Evolutionary conservation across 2,113 vertebrate species (phyloP), one percentile per base, ranked within the genome.

Genomic region (Mormyrus iriodes): DNA sequence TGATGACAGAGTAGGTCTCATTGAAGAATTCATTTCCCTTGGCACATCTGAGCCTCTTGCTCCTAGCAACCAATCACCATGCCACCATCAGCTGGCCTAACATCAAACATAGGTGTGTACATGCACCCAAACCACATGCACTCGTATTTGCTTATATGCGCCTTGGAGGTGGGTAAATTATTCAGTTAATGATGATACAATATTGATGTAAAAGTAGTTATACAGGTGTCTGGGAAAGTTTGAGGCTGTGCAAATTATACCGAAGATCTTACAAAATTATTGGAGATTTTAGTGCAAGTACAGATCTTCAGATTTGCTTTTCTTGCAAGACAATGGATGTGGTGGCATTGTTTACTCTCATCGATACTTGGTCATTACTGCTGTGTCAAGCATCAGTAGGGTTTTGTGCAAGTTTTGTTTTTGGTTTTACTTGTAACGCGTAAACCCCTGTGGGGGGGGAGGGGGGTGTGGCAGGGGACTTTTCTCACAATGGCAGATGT

Each of bases 1-100:
- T 58, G 53, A 44, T 42, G 35, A 13, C 53, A 91, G 91, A 48
- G 90, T 89, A 94, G 94, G 51, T 90, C 53, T 5, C 88, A 89
- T 83, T 17, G 9, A 88, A 85, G 79, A 93, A 93, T 91, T 94
- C 92, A 88, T 83, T 89, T 83, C 61, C 79, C 51, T 9, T 35
- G 61, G 46, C 24, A 8, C 24, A 12, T 42, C 61, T 69, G 61
- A 61, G 19, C 58, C 61, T 85, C 39, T 69, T 21, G 44, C 39
- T 61, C 89, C n/a, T 76, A 42, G 31, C 69, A 49, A 82, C 27
- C 69, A 69, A 6, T 42, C 44, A 1, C 3, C 39, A 83, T 17
- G 55, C 39, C 61, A 58, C 19, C 53, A 73, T 15, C 49, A 42
- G 44, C 46, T 27, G 12, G 82, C 19, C 24, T 15, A 55, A 87